Conservation (phyloP, 2,113 vertebrate species). For the Chloropsis cyanopogon region DNA sequence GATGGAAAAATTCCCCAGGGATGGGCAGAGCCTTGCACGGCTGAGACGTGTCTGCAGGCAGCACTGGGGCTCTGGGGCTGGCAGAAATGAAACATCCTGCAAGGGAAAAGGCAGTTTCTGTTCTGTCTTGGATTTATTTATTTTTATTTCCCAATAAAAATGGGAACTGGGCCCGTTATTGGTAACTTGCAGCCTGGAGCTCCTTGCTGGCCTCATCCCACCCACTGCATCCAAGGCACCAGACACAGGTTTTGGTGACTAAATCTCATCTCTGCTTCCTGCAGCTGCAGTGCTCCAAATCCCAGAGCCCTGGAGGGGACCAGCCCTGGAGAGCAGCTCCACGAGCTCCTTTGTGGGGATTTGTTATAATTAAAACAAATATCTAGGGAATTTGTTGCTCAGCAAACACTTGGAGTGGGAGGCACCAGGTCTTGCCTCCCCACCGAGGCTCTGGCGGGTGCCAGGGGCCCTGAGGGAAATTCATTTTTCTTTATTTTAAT, state of each 20-base stretch:
- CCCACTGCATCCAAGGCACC: neutral
- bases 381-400: slow-evolving; percentile 32
- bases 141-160: neutral
- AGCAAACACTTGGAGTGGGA: slow-evolving; percentile 14
- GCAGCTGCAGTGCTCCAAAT: neutral
- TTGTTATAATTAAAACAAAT: slow-evolving; percentile 46
- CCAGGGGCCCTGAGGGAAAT: neutral
- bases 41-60: neutral
- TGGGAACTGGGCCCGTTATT: neutral
- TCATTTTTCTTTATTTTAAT: slow-evolving; percentile 7
- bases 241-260: neutral
- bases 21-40: neutral
- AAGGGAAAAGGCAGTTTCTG: neutral
- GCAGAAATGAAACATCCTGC: neutral
- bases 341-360: neutral
- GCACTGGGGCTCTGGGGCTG: neutral
- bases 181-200: neutral
- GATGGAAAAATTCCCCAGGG: neutral
- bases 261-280: neutral
- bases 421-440: neutral
- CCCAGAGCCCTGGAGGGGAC: neutral
- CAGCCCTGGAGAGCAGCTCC: neutral
- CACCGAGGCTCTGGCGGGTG: neutral
- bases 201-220: neutral
- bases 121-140: neutral